Percentiles rank a stretch among this genome's conserved stretches.
These are phyloP conservation scores for Apamea epomidion DNA, from an alignment of 2,888 invertebrate species.

Conservation along the genomic window DNA sequence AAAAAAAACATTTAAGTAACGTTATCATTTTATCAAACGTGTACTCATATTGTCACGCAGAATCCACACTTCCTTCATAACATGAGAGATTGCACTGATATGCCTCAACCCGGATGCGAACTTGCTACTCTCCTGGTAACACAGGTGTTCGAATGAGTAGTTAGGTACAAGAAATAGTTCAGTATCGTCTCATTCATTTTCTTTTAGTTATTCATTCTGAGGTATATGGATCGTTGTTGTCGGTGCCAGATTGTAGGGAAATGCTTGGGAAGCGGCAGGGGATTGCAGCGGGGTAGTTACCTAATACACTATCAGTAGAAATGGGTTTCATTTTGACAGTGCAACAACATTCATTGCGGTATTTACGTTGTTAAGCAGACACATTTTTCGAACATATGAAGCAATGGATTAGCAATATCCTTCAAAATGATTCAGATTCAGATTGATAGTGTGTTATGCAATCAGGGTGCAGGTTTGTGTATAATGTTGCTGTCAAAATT, in stretches of 20 bases:
- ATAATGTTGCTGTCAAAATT: too few relatives aligned
- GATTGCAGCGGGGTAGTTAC: too few relatives aligned
- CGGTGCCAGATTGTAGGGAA: not conserved
- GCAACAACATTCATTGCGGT: too few relatives aligned
- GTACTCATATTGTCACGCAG: slow-evolving; percentile 32
- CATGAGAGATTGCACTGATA: slow-evolving; percentile 43
- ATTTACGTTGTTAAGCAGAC: too few relatives aligned
- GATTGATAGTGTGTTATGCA: too few relatives aligned
- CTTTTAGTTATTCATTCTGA: slow-evolving; percentile 10
- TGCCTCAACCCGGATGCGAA: slow-evolving; percentile 43
- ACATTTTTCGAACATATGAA: too few relatives aligned
- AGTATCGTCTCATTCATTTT: slow-evolving; percentile 32
- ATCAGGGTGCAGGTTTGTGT: too few relatives aligned
- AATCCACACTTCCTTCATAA: slow-evolving; percentile 33
- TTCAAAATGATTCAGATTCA: too few relatives aligned
- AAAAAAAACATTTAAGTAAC: slow-evolving; percentile 8
- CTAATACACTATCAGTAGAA: too few relatives aligned
- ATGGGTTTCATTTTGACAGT: too few relatives aligned
- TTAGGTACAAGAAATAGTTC: slow-evolving; percentile 21
- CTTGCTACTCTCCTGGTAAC: not conserved
- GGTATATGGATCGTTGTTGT: slow-evolving; percentile 4
- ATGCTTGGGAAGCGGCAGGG: not conserved
- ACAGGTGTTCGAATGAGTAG: slow-evolving; percentile 26
- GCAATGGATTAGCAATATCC: too few relatives aligned
- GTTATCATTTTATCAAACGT: slow-evolving; percentile 53